Evolutionary conservation across 53 echinoderm and acorn worm genomes (phyloP).

Genomic region (Apostichopus leukothele): DNA sequence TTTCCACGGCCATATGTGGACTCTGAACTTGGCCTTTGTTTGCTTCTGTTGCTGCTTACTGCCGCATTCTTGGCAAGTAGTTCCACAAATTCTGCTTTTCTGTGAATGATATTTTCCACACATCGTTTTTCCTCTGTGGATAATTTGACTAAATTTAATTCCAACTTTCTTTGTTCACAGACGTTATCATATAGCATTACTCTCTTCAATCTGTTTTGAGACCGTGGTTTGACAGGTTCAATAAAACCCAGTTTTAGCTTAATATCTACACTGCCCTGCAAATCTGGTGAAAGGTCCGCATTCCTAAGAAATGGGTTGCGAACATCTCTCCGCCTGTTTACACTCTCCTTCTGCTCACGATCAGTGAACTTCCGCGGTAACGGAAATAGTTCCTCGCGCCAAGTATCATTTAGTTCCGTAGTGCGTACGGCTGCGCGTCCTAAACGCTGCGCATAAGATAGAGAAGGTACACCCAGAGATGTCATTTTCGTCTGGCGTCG

Average conservation of each 20-base stretch:
- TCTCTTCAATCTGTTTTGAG: slow-evolving; percentile 46
- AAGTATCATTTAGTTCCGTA: slow-evolving; percentile 15
- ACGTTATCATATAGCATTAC: slow-evolving; percentile 58
- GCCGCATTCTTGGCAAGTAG: slow-evolving; percentile 1
- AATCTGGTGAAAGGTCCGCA: neutral
- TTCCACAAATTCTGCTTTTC: slow-evolving; percentile 25
- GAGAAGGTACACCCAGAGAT: neutral
- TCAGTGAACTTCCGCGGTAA: slow-evolving; percentile 38
- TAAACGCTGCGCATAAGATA: slow-evolving; percentile 1
- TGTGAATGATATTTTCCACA: slow-evolving; percentile 14
- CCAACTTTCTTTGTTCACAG: slow-evolving; percentile 46
- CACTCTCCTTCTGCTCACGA: slow-evolving; percentile 23
- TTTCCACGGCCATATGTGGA: neutral
- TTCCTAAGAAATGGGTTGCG: slow-evolving; percentile 15
- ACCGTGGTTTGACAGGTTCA: slow-evolving; percentile 6
- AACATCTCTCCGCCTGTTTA: neutral
- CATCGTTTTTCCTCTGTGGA: slow-evolving; percentile 32
- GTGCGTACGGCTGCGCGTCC: slow-evolving; percentile 19
- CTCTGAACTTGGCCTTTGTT: neutral
- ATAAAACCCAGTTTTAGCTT: slow-evolving; percentile 36
- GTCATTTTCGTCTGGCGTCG: neutral
- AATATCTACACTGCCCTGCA: neutral
- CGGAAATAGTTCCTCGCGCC: slow-evolving; percentile 21
- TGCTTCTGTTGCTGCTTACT: neutral
- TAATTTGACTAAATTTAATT: slow-evolving; percentile 49